phyloP scores from a whole-genome alignment of 2,113 vertebrate species.

The Pavo muticus region DNA sequence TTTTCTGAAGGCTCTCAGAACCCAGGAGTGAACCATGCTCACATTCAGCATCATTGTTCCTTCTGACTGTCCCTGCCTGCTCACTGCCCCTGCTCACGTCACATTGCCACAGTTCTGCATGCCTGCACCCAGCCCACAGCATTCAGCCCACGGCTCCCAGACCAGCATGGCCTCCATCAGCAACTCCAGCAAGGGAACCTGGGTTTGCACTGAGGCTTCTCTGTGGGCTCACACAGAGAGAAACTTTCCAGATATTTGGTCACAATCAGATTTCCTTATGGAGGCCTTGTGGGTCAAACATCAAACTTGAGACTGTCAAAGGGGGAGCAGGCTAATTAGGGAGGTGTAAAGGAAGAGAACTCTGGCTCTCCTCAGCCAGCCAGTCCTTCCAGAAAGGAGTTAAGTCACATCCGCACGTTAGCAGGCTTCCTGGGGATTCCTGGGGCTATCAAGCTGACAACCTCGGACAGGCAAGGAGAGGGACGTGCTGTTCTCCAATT shows the following conservation, averaged over 20 bases:
- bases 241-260: fast-evolving
- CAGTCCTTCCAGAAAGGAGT: neutral
- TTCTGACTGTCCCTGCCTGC: neutral
- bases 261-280: neutral
- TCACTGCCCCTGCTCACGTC: fast-evolving
- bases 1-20: neutral
- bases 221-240: fast-evolving
- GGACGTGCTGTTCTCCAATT: constrained; percentile 44
- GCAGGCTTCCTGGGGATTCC: constrained; percentile 1
- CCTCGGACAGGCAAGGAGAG: constrained; percentile 12
- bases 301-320: neutral
- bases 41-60: neutral
- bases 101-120: fast-evolving
- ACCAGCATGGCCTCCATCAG: no score
- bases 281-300: neutral
- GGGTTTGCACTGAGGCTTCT: neutral
- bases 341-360: neutral
- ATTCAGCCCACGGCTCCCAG: fast-evolving
- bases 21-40: neutral
- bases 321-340: neutral
- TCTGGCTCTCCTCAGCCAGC: neutral
- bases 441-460: constrained; percentile 47
- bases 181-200: neutral
- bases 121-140: no score
- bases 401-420: neutral